These are phyloP conservation scores for Xestobium rufovillosum DNA, from an alignment of 2,888 invertebrate genomes.

Conservation along the genomic window DNA sequence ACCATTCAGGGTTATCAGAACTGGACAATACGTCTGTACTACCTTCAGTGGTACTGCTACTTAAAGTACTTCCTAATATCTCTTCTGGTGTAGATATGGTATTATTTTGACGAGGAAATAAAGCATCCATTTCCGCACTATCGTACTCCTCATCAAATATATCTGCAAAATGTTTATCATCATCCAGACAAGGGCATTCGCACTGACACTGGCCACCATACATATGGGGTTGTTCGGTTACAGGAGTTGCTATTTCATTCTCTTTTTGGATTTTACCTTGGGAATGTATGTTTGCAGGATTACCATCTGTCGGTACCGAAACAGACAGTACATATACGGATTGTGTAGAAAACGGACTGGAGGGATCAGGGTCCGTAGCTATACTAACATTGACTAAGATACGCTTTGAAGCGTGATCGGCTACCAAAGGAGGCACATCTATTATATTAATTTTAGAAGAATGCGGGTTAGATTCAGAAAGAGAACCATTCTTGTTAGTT, in stretches of 20 bases:
- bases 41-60: no score
- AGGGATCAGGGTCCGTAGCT: conserved; percentile 57
- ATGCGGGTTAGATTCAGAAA: conserved; percentile 10
- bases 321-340: conserved; percentile 74
- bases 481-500: not conserved
- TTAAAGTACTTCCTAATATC: no score
- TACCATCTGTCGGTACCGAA: conserved; percentile 62
- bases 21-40: no score
- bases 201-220: conserved; percentile 67
- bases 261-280: conserved; percentile 20
- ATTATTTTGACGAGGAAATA: no score
- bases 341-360: conserved; percentile 48
- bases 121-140: no score
- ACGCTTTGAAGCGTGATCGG: conserved; percentile 44
- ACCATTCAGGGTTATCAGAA: not conserved
- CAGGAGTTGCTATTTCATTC: conserved; percentile 31
- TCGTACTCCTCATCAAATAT: not conserved
- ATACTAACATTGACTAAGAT: conserved; percentile 78
- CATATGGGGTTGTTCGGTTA: conserved; percentile 22
- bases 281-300: conserved; percentile 46
- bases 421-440: conserved; percentile 33
- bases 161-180: conserved; percentile 37
- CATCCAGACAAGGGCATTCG: conserved; percentile 61
- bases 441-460: conserved; percentile 34
- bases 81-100: no score